Evolutionary conservation across 2,113 vertebrate genomes (phyloP).

Genomic region (Myrmophylax atrothorax): DNA sequence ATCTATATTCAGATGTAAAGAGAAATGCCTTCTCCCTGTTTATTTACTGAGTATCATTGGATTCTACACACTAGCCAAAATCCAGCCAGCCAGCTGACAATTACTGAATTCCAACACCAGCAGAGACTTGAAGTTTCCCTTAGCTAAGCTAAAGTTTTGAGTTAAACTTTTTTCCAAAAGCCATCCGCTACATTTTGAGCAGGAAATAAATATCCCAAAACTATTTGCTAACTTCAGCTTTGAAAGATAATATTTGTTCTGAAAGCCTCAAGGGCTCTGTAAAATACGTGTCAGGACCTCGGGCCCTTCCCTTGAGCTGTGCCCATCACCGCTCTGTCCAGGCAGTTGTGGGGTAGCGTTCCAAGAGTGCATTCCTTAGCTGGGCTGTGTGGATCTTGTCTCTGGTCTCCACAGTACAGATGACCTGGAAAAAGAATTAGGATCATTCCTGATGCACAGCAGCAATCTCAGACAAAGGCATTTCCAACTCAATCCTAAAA

Average conservation of each 20-base stretch:
- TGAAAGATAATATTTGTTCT: neutral
- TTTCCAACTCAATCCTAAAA: neutral
- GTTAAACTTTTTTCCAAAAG: neutral
- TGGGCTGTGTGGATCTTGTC: conserved; percentile 84
- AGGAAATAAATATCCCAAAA: neutral
- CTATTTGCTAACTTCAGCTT: conserved; percentile 1
- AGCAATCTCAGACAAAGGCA: neutral
- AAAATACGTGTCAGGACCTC: neutral
- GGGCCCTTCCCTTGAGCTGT: neutral
- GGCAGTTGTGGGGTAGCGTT: conserved; percentile 81
- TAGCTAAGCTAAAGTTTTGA: neutral
- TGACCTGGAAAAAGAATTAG: conserved; percentile 79
- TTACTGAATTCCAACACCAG: neutral
- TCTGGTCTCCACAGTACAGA: conserved; percentile 86
- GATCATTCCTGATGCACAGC: neutral
- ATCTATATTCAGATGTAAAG: neutral
- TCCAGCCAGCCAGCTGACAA: neutral
- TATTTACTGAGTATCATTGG: neutral
- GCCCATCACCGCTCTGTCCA: conserved; percentile 83
- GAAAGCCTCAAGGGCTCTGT: neutral
- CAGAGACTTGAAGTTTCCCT: neutral
- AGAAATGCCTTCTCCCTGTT: neutral
- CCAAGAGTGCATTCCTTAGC: conserved; percentile 76
- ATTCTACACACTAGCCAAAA: neutral
- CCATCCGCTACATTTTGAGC: neutral